Percentiles rank a stretch among this genome's conserved stretches.
Evolutionary conservation across 2,797 vertebrate genomes (phyloP).

Genomic region (Calcarius lapponicus): DNA sequence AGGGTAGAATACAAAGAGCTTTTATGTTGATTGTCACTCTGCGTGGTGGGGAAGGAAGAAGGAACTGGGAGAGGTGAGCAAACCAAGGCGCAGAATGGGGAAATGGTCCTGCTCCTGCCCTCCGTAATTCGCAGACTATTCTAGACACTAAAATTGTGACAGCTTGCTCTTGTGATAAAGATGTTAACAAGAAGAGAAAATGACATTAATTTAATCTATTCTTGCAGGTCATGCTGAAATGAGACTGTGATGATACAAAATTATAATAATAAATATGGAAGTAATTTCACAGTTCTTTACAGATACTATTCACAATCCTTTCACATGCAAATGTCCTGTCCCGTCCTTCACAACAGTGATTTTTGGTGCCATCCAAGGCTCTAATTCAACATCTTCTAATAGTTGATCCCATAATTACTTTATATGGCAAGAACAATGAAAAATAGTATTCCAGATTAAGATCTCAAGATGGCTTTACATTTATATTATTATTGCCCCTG

Average conservation of each 20-base stretch:
- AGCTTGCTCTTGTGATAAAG: slow-evolving; percentile 82
- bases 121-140: slow-evolving; percentile 69
- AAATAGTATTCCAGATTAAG: slow-evolving; percentile 56
- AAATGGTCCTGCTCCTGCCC: slow-evolving; percentile 69
- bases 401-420: slow-evolving; percentile 75
- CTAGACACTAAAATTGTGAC: slow-evolving; percentile 78
- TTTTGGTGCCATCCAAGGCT: slow-evolving; percentile 75
- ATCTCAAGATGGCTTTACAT: slow-evolving; percentile 42
- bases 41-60: slow-evolving; percentile 56
- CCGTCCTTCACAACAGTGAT: slow-evolving; percentile 75
- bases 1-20: slow-evolving; percentile 1
- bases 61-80: slow-evolving; percentile 23
- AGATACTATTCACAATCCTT: slow-evolving; percentile 74
- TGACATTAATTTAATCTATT: slow-evolving; percentile 84
- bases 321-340: slow-evolving; percentile 79
- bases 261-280: slow-evolving; percentile 84
- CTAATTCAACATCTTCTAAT: slow-evolving; percentile 73
- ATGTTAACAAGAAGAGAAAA: slow-evolving; percentile 85
- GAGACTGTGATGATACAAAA: slow-evolving; percentile 80
- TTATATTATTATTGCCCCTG: slow-evolving; percentile 10
- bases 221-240: slow-evolving; percentile 81
- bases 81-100: slow-evolving; percentile 44
- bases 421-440: slow-evolving; percentile 47
- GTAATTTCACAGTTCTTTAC: slow-evolving; percentile 82
- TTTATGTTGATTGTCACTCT: slow-evolving; percentile 52